Percentiles rank a stretch among this genome's conserved stretches.
phyloP scores from a whole-genome alignment of 2,113 vertebrate species.

The Eolophus roseicapilla region DNA sequence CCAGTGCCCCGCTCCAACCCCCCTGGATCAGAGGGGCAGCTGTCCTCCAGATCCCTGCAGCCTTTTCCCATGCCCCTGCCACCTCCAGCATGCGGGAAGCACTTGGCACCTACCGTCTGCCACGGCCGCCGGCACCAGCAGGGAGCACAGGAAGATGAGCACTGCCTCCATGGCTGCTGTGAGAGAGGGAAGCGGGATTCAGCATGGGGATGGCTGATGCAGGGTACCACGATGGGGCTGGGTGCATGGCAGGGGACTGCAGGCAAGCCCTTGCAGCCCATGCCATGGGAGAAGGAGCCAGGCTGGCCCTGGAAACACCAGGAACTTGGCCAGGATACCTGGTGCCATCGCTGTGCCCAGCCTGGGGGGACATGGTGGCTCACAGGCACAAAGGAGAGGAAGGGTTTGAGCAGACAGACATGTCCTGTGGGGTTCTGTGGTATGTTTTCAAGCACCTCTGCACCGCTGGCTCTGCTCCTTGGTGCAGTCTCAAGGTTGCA shows the following conservation, averaged over 20 bases:
- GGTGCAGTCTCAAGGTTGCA: neutral
- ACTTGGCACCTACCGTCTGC: constrained; percentile 78
- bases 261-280: neutral
- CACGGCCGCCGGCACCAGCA: constrained; percentile 79
- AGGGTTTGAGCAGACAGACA: neutral
- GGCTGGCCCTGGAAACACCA: neutral
- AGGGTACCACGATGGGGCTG: neutral
- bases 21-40: fast-evolving
- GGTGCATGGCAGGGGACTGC: fast-evolving
- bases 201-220: neutral
- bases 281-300: neutral
- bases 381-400: neutral
- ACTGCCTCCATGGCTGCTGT: constrained; percentile 89
- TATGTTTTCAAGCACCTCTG: neutral
- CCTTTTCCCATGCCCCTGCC: neutral
- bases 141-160: constrained; percentile 85
- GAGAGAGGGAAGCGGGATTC: neutral
- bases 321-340: fast-evolving
- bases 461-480: neutral
- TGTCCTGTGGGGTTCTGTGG: neutral
- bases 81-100: fast-evolving
- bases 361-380: fast-evolving
- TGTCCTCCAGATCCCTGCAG: fast-evolving
- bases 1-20: fast-evolving
- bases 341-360: neutral